Percentiles rank a stretch among this genome's conserved stretches.
Conservation (phyloP, 2,113 vertebrate genomes). For the Cephalopholis sonnerati region DNA sequence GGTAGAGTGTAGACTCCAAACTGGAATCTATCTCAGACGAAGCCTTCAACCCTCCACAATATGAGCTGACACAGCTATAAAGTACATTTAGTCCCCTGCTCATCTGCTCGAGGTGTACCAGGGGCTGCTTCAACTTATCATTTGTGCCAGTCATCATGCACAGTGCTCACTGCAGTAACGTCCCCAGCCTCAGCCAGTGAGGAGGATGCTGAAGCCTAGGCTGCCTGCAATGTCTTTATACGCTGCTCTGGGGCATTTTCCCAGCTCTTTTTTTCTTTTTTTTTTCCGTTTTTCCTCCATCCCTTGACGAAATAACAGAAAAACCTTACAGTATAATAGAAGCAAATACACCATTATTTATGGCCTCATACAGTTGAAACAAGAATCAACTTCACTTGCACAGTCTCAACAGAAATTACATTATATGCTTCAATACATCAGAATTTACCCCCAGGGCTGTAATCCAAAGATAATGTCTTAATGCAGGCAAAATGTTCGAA, state of each 20-base stretch:
- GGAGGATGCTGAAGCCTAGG: constrained; percentile 39
- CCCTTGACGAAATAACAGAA: constrained; percentile 38
- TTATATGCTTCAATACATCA: constrained; percentile 5
- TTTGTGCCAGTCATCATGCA: constrained; percentile 65
- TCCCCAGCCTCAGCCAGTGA: constrained; percentile 53
- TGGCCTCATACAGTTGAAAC: background rate
- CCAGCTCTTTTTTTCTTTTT: constrained; percentile 8
- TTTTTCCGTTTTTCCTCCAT: background rate
- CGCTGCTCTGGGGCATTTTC: constrained; percentile 50
- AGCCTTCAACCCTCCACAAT: constrained; percentile 64
- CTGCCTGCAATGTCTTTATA: constrained; percentile 53
- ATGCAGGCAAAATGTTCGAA: background rate
- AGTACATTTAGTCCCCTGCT: constrained; percentile 70
- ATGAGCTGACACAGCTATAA: constrained; percentile 71
- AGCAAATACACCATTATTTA: constrained; percentile 26
- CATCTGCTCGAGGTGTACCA: constrained; percentile 61
- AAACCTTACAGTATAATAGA: constrained; percentile 17
- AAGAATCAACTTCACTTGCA: constrained; percentile 8
- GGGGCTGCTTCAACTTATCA: constrained; percentile 63
- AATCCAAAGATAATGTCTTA: background rate
- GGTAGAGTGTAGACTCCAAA: constrained; percentile 54
- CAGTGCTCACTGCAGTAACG: constrained; percentile 50
- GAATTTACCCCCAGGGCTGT: background rate
- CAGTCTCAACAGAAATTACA: background rate
- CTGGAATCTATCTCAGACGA: constrained; percentile 60